Evolutionary conservation across 1,140 invertebrate species (phyloP).

Genomic region (Zophobas morio): DNA sequence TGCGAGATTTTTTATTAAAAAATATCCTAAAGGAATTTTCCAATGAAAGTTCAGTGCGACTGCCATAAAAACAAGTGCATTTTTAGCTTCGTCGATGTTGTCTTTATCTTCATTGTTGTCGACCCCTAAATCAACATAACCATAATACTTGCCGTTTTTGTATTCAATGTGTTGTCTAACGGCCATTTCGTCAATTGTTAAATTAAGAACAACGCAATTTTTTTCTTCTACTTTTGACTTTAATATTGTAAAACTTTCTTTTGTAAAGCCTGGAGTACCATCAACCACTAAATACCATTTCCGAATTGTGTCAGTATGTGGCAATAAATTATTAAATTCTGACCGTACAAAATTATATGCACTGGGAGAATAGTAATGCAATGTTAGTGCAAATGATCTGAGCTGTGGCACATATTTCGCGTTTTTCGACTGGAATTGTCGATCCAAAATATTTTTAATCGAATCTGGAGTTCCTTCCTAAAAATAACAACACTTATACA

Average conservation of each 20-base stretch:
- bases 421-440: no score
- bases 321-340: background rate
- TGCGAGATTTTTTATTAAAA: constrained; percentile 58
- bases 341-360: background rate
- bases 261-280: background rate
- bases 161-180: constrained; percentile 59
- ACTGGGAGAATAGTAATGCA: background rate
- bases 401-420: no score
- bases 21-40: constrained; percentile 65
- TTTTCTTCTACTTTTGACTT: constrained; percentile 4
- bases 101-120: constrained; percentile 50
- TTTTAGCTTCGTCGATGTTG: constrained; percentile 54
- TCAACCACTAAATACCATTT: background rate
- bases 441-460: no score
- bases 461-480: no score
- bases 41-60: constrained; percentile 60
- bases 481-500: no score
- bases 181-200: constrained; percentile 62
- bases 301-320: background rate
- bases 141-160: constrained; percentile 54
- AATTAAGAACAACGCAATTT: constrained; percentile 52
- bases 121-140: constrained; percentile 60
- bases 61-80: constrained; percentile 63
- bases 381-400: background rate
- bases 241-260: background rate